A percentile compares a stretch with the other conserved stretches of the same genome.
phyloP scores from a whole-genome alignment of 2,888 invertebrate species.

The Euproctis similis region DNA sequence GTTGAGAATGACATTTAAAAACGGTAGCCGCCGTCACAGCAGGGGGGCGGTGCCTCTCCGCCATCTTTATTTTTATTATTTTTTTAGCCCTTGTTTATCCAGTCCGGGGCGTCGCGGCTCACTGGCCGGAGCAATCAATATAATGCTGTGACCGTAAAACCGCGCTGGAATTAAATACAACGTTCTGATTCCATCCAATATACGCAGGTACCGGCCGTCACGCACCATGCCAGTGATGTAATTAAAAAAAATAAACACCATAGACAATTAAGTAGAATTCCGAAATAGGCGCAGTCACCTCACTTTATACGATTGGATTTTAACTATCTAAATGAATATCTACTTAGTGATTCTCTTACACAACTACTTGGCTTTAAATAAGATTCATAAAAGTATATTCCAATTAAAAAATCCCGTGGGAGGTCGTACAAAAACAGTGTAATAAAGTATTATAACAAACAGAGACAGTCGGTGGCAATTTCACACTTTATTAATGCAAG shows the following conservation, averaged over 20 bases:
- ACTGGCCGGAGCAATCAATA: conserved; percentile 69
- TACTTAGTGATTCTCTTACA: too few relatives aligned
- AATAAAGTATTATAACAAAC: conserved; percentile 72
- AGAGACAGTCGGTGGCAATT: conserved; percentile 64
- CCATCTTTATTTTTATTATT: conserved; percentile 65
- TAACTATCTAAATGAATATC: too few relatives aligned
- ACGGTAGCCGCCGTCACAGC: conserved; percentile 65
- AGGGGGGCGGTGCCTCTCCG: conserved; percentile 64
- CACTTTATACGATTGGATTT: conserved; percentile 13
- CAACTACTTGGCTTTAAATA: too few relatives aligned
- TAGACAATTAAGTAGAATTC: conserved; percentile 18
- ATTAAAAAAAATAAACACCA: conserved; percentile 37
- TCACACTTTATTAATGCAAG: conserved; percentile 76
- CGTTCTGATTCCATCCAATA: conserved; percentile 28
- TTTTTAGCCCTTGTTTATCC: conserved; percentile 70
- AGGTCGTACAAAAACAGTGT: conserved; percentile 43
- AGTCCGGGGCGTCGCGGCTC: conserved; percentile 57
- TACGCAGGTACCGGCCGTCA: conserved; percentile 34
- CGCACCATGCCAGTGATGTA: conserved; percentile 34
- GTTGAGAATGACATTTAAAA: conserved; percentile 65
- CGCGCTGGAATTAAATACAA: conserved; percentile 62
- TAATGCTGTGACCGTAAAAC: conserved; percentile 62
- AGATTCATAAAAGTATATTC: conserved; percentile 39
- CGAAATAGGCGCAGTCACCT: conserved; percentile 20
- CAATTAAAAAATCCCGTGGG: conserved; percentile 26